Conservation (phyloP, 1,140 invertebrate genomes). For the Manduca sexta region DNA sequence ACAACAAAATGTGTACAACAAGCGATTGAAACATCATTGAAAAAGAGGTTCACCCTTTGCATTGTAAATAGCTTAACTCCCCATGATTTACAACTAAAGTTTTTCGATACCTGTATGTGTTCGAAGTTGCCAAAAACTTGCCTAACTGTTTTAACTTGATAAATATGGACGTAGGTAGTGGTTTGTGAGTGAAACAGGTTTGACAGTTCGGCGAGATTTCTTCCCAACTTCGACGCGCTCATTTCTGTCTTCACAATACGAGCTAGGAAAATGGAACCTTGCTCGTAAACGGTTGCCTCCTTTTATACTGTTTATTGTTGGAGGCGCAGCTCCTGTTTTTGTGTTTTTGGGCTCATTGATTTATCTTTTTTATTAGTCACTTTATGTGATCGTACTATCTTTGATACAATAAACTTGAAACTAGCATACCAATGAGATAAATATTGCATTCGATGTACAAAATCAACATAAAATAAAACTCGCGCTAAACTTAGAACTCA, state of each 20-base stretch:
- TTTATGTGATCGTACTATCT: too few relatives aligned
- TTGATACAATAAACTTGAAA: too few relatives aligned
- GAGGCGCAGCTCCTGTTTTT: not conserved
- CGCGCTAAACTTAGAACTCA: too few relatives aligned
- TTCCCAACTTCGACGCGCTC: slow-evolving; percentile 12
- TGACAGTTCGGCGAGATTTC: slow-evolving; percentile 19
- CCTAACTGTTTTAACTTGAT: slow-evolving; percentile 1
- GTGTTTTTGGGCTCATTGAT: too few relatives aligned
- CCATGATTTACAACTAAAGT: slow-evolving; percentile 14
- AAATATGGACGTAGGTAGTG: slow-evolving; percentile 8
- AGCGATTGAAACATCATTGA: too few relatives aligned
- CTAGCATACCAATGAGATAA: too few relatives aligned
- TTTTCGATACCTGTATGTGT: not conserved
- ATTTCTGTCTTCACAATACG: slow-evolving; percentile 16
- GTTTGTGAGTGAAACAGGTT: slow-evolving; percentile 17
- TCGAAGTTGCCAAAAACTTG: too few relatives aligned
- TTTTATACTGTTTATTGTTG: slow-evolving; percentile 5
- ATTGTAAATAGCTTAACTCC: not conserved
- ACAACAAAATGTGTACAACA: not conserved
- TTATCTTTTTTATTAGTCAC: too few relatives aligned
- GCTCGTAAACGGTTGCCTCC: slow-evolving; percentile 2
- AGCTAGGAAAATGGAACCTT: not conserved
- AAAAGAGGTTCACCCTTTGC: too few relatives aligned
- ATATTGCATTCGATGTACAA: too few relatives aligned
- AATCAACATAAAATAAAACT: too few relatives aligned